phyloP scores from a whole-genome alignment of 1,140 invertebrate species.

The Neodiprion virginianus region DNA sequence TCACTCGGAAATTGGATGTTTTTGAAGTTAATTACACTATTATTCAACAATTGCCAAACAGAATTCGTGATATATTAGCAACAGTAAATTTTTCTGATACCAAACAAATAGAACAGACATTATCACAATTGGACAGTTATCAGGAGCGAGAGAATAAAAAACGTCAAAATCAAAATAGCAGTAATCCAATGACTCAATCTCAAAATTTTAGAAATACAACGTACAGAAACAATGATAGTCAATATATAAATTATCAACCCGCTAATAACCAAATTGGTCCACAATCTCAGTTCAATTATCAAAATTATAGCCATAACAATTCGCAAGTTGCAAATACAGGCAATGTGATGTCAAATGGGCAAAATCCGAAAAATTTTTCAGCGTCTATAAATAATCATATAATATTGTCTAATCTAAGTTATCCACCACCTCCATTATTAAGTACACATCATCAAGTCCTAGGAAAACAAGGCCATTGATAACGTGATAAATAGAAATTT shows the following conservation, averaged over 20 bases:
- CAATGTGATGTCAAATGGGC: background rate
- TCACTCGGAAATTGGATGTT: conserved; percentile 17
- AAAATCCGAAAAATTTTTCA: background rate
- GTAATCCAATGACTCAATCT: background rate
- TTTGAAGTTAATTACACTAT: conserved; percentile 28
- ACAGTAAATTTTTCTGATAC: conserved; percentile 20
- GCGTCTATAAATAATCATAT: background rate
- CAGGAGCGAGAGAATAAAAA: background rate
- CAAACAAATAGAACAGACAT: conserved; percentile 17
- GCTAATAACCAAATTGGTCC: background rate
- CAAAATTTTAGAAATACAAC: background rate
- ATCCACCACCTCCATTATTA: background rate
- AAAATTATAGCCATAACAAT: background rate
- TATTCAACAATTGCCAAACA: conserved; percentile 23
- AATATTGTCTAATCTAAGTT: background rate
- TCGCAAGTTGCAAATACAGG: background rate
- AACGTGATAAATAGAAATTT: background rate
- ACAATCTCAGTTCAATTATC: background rate
- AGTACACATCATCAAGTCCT: background rate
- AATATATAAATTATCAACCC: background rate
- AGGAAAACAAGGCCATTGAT: background rate
- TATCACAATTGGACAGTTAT: conserved; percentile 20
- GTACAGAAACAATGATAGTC: background rate
- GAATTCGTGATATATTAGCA: conserved; percentile 16
- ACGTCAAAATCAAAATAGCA: background rate